These are phyloP conservation scores for Chymomyza costata DNA, from an alignment of 1,140 invertebrate genomes.

Conservation along the genomic window DNA sequence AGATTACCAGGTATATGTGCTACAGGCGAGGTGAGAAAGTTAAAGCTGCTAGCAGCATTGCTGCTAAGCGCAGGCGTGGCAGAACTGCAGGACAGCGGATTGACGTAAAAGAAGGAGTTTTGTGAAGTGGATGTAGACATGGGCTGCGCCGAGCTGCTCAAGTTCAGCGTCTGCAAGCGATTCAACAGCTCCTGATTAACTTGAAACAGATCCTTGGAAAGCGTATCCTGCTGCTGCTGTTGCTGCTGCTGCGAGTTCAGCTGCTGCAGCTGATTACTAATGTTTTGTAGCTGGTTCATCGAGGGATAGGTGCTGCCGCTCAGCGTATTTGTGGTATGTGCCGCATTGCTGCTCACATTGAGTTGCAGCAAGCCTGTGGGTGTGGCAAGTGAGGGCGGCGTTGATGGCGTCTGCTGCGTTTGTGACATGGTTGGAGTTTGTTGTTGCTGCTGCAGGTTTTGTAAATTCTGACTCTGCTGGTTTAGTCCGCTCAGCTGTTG, in stretches of 20 bases:
- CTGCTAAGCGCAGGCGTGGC: conserved; percentile 38
- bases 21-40: conserved; percentile 55
- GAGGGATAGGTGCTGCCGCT: conserved; percentile 45
- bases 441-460: conserved; percentile 68
- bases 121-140: no score
- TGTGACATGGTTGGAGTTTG: conserved; percentile 69
- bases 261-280: conserved; percentile 62
- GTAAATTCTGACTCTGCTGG: conserved; percentile 73
- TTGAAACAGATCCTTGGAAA: conserved; percentile 72
- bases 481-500: conserved; percentile 73
- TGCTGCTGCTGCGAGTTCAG: conserved; percentile 47
- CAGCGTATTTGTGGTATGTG: neutral
- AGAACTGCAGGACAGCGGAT: conserved; percentile 66
- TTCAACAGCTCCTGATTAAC: conserved; percentile 78
- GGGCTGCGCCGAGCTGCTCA: conserved; percentile 48
- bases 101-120: conserved; percentile 72
- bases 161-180: conserved; percentile 77
- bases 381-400: conserved; percentile 34
- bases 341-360: conserved; percentile 20
- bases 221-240: conserved; percentile 63
- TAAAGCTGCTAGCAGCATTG: conserved; percentile 42
- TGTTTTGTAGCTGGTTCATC: conserved; percentile 67
- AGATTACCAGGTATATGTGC: conserved; percentile 39
- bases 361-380: conserved; percentile 13
- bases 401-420: conserved; percentile 49